Evolutionary conservation across 2,797 vertebrate genomes (phyloP).

Genomic region (Lutjanus argentimaculatus): DNA sequence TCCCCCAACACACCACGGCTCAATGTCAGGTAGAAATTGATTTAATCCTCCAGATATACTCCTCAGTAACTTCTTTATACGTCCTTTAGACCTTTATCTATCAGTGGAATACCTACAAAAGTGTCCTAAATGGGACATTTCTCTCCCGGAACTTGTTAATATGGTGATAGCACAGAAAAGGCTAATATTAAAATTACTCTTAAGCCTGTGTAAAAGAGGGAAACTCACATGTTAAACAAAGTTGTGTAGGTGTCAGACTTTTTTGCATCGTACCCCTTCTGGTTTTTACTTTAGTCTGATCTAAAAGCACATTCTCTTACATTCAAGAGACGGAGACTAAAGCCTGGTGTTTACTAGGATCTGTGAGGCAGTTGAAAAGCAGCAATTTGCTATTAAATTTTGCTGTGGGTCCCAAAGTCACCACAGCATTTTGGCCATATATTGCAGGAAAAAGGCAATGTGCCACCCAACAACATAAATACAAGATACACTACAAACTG

Average conservation of each 20-base stretch:
- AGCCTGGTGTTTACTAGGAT: neutral
- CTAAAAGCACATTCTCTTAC: neutral
- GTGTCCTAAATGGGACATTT: conserved; percentile 28
- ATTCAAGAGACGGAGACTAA: neutral
- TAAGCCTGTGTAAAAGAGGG: conserved; percentile 21
- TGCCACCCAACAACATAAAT: neutral
- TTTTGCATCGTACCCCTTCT: neutral
- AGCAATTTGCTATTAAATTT: neutral
- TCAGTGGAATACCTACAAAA: conserved; percentile 34
- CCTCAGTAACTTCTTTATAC: conserved; percentile 18
- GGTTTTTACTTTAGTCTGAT: neutral
- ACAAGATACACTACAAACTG: neutral
- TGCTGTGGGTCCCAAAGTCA: neutral
- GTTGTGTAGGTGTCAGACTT: neutral
- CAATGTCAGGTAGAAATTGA: conserved; percentile 41
- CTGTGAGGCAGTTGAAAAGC: neutral
- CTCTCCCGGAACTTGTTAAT: conserved; percentile 7
- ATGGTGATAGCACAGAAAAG: neutral
- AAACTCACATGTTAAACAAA: neutral
- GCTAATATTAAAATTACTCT: neutral
- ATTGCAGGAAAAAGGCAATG: neutral
- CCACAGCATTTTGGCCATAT: neutral
- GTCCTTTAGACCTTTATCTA: conserved; percentile 29
- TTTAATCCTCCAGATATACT: conserved; percentile 38
- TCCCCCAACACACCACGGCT: conserved; percentile 2